Evolutionary conservation across 92 coral and sea anemone genomes (phyloP), one percentile per base, ranked within the genome.

Genomic region (Phymanthus crucifer): DNA sequence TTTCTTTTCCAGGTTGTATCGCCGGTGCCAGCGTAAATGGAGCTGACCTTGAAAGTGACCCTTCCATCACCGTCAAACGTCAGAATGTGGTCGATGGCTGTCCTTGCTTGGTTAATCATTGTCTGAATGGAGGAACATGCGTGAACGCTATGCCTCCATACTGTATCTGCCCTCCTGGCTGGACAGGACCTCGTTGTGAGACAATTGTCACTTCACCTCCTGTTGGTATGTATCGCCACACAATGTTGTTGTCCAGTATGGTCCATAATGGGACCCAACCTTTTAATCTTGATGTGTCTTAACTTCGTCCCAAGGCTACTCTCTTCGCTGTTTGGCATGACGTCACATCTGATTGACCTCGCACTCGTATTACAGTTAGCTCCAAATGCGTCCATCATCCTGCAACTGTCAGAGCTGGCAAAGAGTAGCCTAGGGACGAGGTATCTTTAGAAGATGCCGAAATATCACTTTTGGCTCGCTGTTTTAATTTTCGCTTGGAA

Each of bases 31-130:
- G 77, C 61, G 94, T 88, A 69, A 95, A 95, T 47, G 98, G 98
- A 32, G 85, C 85, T 4, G 97, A 95, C 75, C 75, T 95, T 69
- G 94, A 92, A 34, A 87, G 80, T 48, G 93, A 93, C 56, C 80
- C 84, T 23, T 75, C 57, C 40, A 90, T 90, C 57, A 79, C 75
- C 50, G 94, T 82, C 12, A 75, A 83, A 57, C 91, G 95, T 18
- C 94, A 93, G 83, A 93, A 87, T 58, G 98, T 94, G 17, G 89
- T 83, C 46, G 71, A 85, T 48, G 97, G 93, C 46, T 94, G 98
- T 73, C 98, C 98, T 21, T 94, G 98, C 75, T 73, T 65, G 0
- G 2, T 82, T 17, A 87, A 73, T 27, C 76, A 85, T 81, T 94
- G 98, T 74, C 70, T 75, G 32, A 86, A 92, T 50, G 94, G 94